Evolutionary conservation across 2,797 vertebrate species (phyloP).

Genomic region (Rhodeus uyekii): DNA sequence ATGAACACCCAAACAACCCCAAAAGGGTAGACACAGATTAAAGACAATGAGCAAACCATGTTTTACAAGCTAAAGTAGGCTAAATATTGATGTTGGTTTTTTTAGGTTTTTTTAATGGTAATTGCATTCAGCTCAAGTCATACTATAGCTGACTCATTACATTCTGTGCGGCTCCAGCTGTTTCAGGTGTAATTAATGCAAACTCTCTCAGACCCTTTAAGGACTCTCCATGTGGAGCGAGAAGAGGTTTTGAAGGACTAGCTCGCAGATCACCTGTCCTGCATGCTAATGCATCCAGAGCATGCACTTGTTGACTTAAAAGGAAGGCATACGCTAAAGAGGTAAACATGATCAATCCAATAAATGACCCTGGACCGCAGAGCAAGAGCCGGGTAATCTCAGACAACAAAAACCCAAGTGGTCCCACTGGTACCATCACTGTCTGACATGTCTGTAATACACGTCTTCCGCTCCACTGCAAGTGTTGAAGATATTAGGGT

Average conservation of each 20-base stretch:
- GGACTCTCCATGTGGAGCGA: conserved; percentile 47
- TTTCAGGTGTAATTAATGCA: conserved; percentile 66
- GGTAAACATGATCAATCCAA: conserved; percentile 59
- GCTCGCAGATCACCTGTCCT: conserved; percentile 47
- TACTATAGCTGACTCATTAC: conserved; percentile 63
- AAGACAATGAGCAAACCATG: background rate
- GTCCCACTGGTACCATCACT: conserved; percentile 68
- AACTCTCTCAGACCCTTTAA: conserved; percentile 56
- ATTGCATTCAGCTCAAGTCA: conserved; percentile 46
- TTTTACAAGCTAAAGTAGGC: background rate
- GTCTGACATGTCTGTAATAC: conserved; percentile 72
- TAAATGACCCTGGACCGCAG: conserved; percentile 51
- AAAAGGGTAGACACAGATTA: background rate
- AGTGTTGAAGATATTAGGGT: conserved; percentile 71
- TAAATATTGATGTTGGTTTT: background rate
- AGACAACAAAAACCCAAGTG: conserved; percentile 66
- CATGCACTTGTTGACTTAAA: conserved; percentile 49
- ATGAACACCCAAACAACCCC: conserved; percentile 7
- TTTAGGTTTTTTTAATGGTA: background rate
- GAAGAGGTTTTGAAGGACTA: conserved; percentile 49
- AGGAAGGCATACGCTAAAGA: conserved; percentile 40
- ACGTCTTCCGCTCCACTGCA: conserved; percentile 71
- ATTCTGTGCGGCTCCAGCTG: conserved; percentile 61
- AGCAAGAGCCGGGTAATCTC: conserved; percentile 58
- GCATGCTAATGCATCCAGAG: conserved; percentile 51